Evolutionary conservation across 2,797 vertebrate genomes (phyloP), one percentile per base, ranked within the genome.

Genomic region (Phoeniculus purpureus): DNA sequence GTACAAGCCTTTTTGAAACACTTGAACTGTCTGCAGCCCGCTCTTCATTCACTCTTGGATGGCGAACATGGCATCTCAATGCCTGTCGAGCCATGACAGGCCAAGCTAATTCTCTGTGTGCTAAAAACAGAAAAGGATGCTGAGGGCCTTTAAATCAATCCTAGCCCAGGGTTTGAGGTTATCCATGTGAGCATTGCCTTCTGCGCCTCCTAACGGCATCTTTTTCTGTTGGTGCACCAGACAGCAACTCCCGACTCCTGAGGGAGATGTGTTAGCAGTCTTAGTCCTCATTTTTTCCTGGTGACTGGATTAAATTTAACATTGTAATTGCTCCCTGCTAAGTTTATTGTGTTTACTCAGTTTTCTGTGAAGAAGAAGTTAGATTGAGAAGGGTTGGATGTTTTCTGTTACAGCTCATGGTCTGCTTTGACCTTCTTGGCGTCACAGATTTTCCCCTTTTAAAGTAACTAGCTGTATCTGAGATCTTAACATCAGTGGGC

Each of bases 401-500:
- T 71, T 89, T 92, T 92, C 64, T 93, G 34, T 86, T 86, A 40
- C 56, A 92, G 60, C 67, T 88, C 67, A 13, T 92, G 81, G 83
- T 94, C 79, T 45, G 21, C 64, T 68, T 86, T 66, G 90, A 84
- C 34, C 20, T 94, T 93, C 85, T 68, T 84, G 85, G 22, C 54
- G 89, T 85, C 37, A 73, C 27, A 10, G 89, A 77, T 72, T 84
- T 93, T 94, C 34, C n/a, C 56, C 10, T 87, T 93, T 93, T 59
- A 66, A 94, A 87, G 70, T 89, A 92, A 52, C 67, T 92, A 65
- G 50, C 61, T 91, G 61, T 83, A 61, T 87, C 61, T 92, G 85
- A 93, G 32, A 72, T 91, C 84, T 95, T 87, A 87, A 86, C 71
- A 67, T 90, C 76, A 90, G 72, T 77, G 65, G 85, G 78, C 76